These are phyloP conservation scores for Paramisgurnus dabryanus DNA, from an alignment of 2,113 vertebrate genomes.

Conservation along the genomic window DNA sequence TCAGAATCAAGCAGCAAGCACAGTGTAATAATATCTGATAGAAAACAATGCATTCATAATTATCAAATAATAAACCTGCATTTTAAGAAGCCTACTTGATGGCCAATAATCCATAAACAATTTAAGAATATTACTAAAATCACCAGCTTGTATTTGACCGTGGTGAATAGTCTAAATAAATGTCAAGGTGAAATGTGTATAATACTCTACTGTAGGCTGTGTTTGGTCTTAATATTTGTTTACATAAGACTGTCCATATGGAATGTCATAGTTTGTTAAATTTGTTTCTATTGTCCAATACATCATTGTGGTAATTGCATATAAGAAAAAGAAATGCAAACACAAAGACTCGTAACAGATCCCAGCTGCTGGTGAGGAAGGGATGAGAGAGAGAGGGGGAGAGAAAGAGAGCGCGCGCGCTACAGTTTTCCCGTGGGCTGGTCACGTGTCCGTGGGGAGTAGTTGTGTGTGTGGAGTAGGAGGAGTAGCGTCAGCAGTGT, in stretches of 20 bases:
- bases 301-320: not conserved
- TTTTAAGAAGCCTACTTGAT: not conserved
- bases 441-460: slow-evolving; percentile 63
- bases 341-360: slow-evolving; percentile 40
- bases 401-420: no score
- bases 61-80: not conserved
- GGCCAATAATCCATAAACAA: not conserved
- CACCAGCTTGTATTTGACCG: no score
- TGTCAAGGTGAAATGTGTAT: no score
- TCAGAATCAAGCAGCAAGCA: no score
- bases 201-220: not conserved
- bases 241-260: not conserved
- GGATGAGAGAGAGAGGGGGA: slow-evolving; percentile 5
- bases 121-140: no score
- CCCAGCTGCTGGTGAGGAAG: slow-evolving; percentile 42
- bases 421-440: slow-evolving; percentile 49
- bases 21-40: not conserved
- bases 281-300: not conserved
- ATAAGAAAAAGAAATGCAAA: not conserved
- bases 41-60: not conserved
- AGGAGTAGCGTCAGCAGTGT: slow-evolving; percentile 37
- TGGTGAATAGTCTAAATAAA: no score
- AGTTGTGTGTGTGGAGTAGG: slow-evolving; percentile 39
- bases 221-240: not conserved
- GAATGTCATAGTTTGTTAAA: not conserved